Percentiles rank a stretch among this genome's conserved stretches.
Conservation (phyloP, 1,140 invertebrate genomes). For the Euschistus heros region DNA sequence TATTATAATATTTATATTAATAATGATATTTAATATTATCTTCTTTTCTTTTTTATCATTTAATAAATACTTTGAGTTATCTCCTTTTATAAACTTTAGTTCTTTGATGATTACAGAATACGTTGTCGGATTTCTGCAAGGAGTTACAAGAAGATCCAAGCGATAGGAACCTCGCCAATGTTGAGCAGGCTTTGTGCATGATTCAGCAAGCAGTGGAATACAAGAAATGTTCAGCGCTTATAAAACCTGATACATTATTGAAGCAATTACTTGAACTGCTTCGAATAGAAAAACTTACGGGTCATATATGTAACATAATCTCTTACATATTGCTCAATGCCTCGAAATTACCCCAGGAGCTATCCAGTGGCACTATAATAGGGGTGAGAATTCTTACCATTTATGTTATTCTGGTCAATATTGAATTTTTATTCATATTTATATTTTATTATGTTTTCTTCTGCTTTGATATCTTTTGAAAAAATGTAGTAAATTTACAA, state of each 20-base stretch:
- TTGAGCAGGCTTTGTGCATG: conserved; percentile 40
- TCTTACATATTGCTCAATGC: conserved; percentile 47
- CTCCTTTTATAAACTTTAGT: neutral
- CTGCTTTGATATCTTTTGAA: too few species aligned
- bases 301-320: conserved; percentile 38
- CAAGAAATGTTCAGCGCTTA: conserved; percentile 50
- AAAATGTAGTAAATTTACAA: too few species aligned
- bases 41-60: too few species aligned
- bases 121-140: conserved; percentile 19
- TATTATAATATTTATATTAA: too few species aligned
- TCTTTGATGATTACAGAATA: conserved; percentile 22
- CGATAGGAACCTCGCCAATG: conserved; percentile 15
- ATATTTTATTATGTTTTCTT: too few species aligned
- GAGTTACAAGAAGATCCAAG: conserved; percentile 13
- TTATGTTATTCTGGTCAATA: too few species aligned
- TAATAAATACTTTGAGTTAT: neutral
- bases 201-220: conserved; percentile 48
- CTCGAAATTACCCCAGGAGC: conserved; percentile 51
- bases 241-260: conserved; percentile 43
- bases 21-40: too few species aligned
- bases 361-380: conserved; percentile 49
- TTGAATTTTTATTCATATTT: too few species aligned
- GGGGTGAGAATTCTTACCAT: conserved; percentile 30
- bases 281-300: conserved; percentile 22
- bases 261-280: conserved; percentile 41